Conservation (phyloP, 2,888 invertebrate genomes). For the Campoletis raptor region DNA sequence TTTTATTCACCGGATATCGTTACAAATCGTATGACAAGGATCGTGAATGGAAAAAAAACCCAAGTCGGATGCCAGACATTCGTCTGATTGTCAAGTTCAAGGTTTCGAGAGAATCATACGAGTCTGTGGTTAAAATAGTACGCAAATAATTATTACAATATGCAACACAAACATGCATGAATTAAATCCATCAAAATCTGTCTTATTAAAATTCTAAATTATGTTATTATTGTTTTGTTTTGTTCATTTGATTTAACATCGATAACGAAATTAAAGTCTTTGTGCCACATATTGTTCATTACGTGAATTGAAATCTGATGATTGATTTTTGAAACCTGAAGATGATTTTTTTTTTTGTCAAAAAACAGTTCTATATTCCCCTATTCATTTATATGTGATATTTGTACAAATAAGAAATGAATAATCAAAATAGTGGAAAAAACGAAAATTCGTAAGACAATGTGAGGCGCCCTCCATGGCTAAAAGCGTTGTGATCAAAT, state of each 20-base stretch:
- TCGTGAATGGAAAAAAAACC: neutral
- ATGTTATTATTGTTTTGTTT: neutral
- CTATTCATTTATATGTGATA: no score
- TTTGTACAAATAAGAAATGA: no score
- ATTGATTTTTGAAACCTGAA: no score
- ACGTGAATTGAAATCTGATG: no score
- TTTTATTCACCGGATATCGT: conserved; percentile 13
- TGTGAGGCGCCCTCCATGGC: neutral
- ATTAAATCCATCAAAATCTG: neutral
- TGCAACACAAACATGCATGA: neutral
- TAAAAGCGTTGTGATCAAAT: neutral
- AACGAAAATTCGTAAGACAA: no score
- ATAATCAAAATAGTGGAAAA: no score
- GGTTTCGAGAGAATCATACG: neutral
- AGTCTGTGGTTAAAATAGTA: neutral
- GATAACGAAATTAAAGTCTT: neutral
- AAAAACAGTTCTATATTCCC: no score
- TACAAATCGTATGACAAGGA: neutral
- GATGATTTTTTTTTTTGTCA: no score
- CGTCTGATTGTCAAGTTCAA: conserved; percentile 47
- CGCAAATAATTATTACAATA: neutral
- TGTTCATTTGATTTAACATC: neutral
- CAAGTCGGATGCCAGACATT: neutral
- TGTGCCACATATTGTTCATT: no score
- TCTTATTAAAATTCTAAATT: neutral